Evolutionary conservation across 2,888 invertebrate species (phyloP), one percentile per base, ranked within the genome.

Genomic region (Drosophila percnosoma): DNA sequence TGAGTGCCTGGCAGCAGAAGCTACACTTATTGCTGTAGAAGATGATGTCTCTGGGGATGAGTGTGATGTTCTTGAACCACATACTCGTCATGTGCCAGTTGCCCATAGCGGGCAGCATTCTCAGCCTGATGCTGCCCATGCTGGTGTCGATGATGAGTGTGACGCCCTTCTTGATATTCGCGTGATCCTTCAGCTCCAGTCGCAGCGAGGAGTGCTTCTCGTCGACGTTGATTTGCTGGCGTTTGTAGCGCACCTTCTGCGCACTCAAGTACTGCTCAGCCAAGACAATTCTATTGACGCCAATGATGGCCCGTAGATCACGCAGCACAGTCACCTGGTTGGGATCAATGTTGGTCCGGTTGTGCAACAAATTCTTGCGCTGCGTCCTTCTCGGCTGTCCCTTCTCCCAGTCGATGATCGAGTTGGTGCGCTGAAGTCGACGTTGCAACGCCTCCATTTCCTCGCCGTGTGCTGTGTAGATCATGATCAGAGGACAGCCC

Each of bases 401-500:
- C 18, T 29, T 18, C 38, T 21, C 38, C 61, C 59, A 33, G 2
- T 15, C 3, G 5, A 10, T 18, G 2, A 58, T 31, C 13, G 31
- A 11, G 11, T 42, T 21, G 6, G n/a, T n/a, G 8, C 48, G 49
- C 6, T 38, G 1, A 1, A 8, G 24, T 0, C 83, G 88, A 0
- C 68, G 71, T 3, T 40, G 5, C n/a, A 64, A 11, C 1, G 66
- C 64, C 5, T 18, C 7, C 0, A 7, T 1, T 18, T 59, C 45
- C 55, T 87, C 83, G 5, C n/a, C n/a, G 11, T 72, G 67, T 0
- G 67, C 88, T 2, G 88, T 88, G 13, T 85, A 85, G 4, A 83
- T 18, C 13, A 88, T 88, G 0, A 89, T 24, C 2, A 83, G 36
- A 0, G 65, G 48, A 18, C 85, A 85, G 29, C 24, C 10, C 2